Conservation (phyloP, 2,888 invertebrate genomes). For the Argyresthia albistria region DNA sequence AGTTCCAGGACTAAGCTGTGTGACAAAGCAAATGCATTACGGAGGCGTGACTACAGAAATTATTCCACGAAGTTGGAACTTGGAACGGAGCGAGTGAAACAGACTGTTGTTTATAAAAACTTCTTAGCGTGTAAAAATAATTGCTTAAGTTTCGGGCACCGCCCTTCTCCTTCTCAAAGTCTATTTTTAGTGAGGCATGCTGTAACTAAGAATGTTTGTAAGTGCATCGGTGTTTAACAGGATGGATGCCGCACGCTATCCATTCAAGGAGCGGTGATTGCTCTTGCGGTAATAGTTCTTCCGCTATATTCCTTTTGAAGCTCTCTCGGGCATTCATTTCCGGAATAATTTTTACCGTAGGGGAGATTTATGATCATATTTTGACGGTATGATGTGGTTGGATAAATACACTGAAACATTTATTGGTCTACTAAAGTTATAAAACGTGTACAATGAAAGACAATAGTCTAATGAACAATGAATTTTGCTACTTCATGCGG, state of each 20-base stretch:
- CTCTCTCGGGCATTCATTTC: background rate
- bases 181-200: constrained; percentile 54
- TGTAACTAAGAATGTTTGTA: constrained; percentile 36
- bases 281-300: constrained; percentile 1
- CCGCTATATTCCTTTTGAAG: constrained; percentile 5
- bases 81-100: background rate
- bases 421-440: too few relatives aligned
- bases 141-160: background rate
- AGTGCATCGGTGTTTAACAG: constrained; percentile 55
- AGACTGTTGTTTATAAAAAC: background rate
- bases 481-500: constrained; percentile 8
- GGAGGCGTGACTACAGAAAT: too few relatives aligned
- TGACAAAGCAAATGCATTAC: too few relatives aligned
- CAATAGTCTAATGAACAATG: background rate
- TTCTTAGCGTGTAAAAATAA: background rate
- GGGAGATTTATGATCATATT: background rate
- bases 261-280: background rate
- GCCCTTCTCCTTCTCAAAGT: background rate
- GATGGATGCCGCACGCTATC: constrained; percentile 30
- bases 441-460: too few relatives aligned
- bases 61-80: too few relatives aligned
- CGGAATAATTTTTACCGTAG: background rate
- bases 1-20: too few relatives aligned
- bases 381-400: background rate
- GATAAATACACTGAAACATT: too few relatives aligned